These are phyloP conservation scores for Phainopepla nitens DNA, from an alignment of 2,113 vertebrate species.

Conservation along the genomic window DNA sequence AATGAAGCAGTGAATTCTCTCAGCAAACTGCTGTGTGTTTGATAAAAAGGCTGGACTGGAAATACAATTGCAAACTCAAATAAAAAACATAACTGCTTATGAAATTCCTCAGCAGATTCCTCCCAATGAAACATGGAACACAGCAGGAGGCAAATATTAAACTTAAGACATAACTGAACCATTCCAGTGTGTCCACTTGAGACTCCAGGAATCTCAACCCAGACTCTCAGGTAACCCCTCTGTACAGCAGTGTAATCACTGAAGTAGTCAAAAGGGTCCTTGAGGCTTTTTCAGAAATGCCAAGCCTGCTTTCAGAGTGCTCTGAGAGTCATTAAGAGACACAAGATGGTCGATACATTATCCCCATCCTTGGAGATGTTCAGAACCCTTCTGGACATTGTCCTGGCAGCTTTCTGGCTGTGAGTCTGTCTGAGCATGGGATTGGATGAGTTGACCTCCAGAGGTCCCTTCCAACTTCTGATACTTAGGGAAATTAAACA, in stretches of 20 bases:
- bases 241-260: neutral
- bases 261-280: neutral
- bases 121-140: neutral
- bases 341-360: fast-evolving
- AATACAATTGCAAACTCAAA: neutral
- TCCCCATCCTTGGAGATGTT: neutral
- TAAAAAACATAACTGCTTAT: neutral
- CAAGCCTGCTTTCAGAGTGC: neutral
- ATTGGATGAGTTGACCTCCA: neutral
- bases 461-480: neutral
- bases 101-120: neutral
- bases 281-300: neutral
- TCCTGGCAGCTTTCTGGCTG: neutral
- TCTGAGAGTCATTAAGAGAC: neutral
- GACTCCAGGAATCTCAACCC: neutral
- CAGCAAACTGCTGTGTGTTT: neutral
- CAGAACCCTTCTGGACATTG: neutral
- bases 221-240: neutral
- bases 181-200: neutral
- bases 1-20: neutral
- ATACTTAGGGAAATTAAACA: neutral
- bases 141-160: neutral
- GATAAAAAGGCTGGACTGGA: neutral
- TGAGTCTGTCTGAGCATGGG: neutral
- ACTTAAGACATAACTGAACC: neutral